Conservation (phyloP, 2,888 invertebrate species). For the Rotaria sp. region DNA sequence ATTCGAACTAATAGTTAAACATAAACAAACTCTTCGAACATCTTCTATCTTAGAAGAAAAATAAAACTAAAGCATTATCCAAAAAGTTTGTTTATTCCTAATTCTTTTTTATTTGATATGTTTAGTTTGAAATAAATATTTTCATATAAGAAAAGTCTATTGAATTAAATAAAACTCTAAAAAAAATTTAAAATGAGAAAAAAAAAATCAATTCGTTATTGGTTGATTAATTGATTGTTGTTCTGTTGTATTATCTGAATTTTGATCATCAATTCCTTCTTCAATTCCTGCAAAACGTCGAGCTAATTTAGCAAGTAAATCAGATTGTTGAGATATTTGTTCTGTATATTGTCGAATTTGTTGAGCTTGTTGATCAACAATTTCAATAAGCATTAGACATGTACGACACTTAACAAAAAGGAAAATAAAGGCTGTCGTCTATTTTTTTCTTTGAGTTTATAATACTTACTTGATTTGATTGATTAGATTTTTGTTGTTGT, state of each 20-base stretch:
- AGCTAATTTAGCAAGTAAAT: not conserved
- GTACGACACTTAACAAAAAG: not conserved
- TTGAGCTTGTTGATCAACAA: not conserved
- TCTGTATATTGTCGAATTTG: conserved; percentile 10
- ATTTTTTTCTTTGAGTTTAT: no score
- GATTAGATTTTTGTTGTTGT: not conserved
- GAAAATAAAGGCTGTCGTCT: not conserved
- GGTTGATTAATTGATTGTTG: not conserved
- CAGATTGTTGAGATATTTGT: not conserved
- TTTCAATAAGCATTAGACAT: not conserved
- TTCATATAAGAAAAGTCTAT: no score
- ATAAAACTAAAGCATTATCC: no score
- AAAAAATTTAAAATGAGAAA: no score
- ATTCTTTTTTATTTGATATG: no score
- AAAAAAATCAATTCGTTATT: no score
- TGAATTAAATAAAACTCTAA: no score
- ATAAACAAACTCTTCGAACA: no score
- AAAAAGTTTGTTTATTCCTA: no score
- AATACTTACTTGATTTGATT: not conserved
- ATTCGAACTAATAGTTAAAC: no score
- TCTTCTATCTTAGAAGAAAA: no score
- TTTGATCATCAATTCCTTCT: not conserved
- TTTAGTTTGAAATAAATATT: no score
- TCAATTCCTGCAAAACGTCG: not conserved
- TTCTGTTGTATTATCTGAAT: not conserved